These are phyloP conservation scores for Smithornis capensis DNA, from an alignment of 2,113 vertebrate genomes.

Conservation along the genomic window DNA sequence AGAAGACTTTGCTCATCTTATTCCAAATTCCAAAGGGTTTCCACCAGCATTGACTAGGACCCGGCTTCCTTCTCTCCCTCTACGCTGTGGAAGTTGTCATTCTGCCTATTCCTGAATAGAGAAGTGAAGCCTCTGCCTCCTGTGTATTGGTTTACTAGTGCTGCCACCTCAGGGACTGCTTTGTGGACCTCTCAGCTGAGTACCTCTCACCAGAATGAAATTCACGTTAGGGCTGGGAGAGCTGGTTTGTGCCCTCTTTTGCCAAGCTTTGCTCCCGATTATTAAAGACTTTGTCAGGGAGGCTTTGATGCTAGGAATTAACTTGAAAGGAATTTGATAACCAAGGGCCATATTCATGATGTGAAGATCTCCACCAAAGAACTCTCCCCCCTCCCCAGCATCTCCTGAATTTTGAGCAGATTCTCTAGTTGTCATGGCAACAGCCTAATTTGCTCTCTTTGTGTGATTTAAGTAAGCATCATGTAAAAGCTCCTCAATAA, in stretches of 20 bases:
- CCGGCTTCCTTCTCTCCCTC: not conserved
- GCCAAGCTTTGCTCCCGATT: not conserved
- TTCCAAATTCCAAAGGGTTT: not conserved
- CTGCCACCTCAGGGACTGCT: not conserved
- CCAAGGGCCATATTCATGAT: not conserved
- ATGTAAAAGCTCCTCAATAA: constrained; percentile 41
- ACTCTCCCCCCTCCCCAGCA: not conserved
- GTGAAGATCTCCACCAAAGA: constrained; percentile 18
- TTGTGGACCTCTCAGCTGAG: not conserved
- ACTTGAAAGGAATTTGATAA: constrained; percentile 50
- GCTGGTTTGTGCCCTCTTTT: not conserved
- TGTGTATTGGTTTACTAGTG: not conserved
- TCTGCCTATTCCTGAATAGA: not conserved
- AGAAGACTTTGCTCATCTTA: not conserved
- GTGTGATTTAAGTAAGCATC: constrained; percentile 54
- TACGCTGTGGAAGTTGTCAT: not conserved
- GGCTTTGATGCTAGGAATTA: constrained; percentile 22
- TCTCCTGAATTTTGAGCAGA: constrained; percentile 49
- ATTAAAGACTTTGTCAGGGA: not conserved
- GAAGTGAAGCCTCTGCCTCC: not conserved
- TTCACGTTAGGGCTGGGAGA: not conserved
- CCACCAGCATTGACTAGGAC: rapidly evolving
- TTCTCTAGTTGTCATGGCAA: constrained; percentile 65
- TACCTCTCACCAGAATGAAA: not conserved
- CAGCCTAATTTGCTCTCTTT: constrained; percentile 52